Conservation (phyloP, 2,888 invertebrate species). For the Hoplodrina blanda region DNA sequence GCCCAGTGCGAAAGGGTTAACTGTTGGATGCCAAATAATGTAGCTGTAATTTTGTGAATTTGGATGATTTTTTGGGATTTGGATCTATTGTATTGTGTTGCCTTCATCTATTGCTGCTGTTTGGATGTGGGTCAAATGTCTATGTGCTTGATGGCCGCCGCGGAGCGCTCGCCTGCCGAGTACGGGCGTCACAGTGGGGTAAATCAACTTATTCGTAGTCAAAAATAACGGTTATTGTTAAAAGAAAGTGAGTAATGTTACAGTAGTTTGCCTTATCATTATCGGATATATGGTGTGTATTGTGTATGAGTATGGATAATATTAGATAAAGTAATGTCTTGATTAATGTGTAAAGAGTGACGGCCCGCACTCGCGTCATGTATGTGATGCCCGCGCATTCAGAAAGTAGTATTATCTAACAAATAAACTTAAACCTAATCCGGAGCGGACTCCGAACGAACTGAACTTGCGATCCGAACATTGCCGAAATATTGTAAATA, state of each 20-base stretch:
- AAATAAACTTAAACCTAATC: slow-evolving; percentile 89
- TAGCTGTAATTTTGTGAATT: slow-evolving; percentile 69
- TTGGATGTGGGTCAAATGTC: slow-evolving; percentile 92
- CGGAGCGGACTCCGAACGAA: slow-evolving; percentile 80
- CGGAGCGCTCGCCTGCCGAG: slow-evolving; percentile 80
- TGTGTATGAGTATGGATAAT: slow-evolving; percentile 58
- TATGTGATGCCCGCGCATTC: slow-evolving; percentile 78
- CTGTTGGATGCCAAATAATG: slow-evolving; percentile 75
- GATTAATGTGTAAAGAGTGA: slow-evolving; percentile 52
- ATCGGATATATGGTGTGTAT: slow-evolving; percentile 63
- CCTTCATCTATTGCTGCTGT: slow-evolving; percentile 96
- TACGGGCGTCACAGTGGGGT: slow-evolving; percentile 69
- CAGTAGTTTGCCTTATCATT: slow-evolving; percentile 63
- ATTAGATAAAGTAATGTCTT: slow-evolving; percentile 57
- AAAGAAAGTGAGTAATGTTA: slow-evolving; percentile 47
- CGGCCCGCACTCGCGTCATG: slow-evolving; percentile 76
- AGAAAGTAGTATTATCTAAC: slow-evolving; percentile 87
- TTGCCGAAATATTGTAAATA: slow-evolving; percentile 84
- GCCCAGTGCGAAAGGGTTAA: slow-evolving; percentile 94
- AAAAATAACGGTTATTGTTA: slow-evolving; percentile 39
- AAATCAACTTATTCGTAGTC: slow-evolving; percentile 63
- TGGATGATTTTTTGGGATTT: slow-evolving; percentile 69
- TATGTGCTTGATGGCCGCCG: slow-evolving; percentile 93
- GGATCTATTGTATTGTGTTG: slow-evolving; percentile 89
- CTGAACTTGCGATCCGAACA: slow-evolving; percentile 83